A percentile compares a stretch with the other conserved stretches of the same genome.
These are phyloP conservation scores for Criorhina ranunculi DNA, from an alignment of 2,888 invertebrate species.

Conservation along the genomic window DNA sequence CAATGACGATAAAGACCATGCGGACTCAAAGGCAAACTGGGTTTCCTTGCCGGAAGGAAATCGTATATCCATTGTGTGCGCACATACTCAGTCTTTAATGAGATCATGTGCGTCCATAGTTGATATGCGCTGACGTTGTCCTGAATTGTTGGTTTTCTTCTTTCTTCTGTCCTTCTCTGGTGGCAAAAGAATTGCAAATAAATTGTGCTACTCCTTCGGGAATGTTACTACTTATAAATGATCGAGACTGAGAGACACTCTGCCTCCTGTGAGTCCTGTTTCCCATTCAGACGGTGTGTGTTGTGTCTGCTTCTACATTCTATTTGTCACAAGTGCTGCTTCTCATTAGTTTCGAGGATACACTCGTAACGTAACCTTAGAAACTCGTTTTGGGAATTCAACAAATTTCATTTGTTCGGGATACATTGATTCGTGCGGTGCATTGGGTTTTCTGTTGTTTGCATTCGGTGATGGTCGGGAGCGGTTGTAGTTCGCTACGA, in stretches of 20 bases:
- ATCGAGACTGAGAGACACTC: conserved; percentile 36
- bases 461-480: neutral
- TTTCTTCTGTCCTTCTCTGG: conserved; percentile 15
- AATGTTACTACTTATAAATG: conserved; percentile 60
- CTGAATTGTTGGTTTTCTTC: conserved; percentile 24
- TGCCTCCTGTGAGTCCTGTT: conserved; percentile 20
- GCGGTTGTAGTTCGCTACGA: neutral
- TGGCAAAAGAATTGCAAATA: conserved; percentile 68
- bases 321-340: conserved; percentile 66
- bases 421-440: conserved; percentile 40
- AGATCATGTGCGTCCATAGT: conserved; percentile 73
- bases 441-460: neutral
- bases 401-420: conserved; percentile 20
- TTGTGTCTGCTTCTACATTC: conserved; percentile 30
- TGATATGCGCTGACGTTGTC: conserved; percentile 52
- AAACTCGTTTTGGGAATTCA: conserved; percentile 30
- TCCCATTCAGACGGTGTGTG: conserved; percentile 9
- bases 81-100: conserved; percentile 69
- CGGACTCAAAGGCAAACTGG: conserved; percentile 45
- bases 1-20: conserved; percentile 37
- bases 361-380: conserved; percentile 46
- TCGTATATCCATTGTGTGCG: conserved; percentile 68
- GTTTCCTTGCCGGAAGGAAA: conserved; percentile 65
- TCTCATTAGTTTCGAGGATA: conserved; percentile 68
- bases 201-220: conserved; percentile 63